Evolutionary conservation across 2,113 vertebrate species (phyloP), one percentile per base, ranked within the genome.

Genomic region (Megaleporinus macrocephalus): DNA sequence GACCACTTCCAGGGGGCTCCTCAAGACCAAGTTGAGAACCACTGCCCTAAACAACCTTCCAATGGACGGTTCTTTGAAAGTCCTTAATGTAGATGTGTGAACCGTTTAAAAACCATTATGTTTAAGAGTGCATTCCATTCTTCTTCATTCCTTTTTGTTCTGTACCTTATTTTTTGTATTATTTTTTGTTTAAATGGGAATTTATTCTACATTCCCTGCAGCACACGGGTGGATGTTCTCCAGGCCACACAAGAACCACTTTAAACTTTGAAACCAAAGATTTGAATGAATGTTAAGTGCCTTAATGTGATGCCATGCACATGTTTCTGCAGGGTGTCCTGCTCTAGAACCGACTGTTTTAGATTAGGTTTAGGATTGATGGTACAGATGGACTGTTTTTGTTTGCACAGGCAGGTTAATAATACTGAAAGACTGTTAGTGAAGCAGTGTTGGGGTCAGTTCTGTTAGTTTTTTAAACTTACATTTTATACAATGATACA

Each of bases 201-300:
- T 26, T 76, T 15, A 10, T 26, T 63, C 10, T 41, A 18, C 22
- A 27, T 79, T 70, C 65, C 6, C 0, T 36, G 27, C 18, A 30
- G 4, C 27, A 33, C 53, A 44, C 20, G 49, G 27, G 24, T 29
- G 41, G 24, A 77, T 33, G 44, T 63, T 26, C 16, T 18, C 27
- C n/a, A 41, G 26, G 51, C 63, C 66, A 47, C 33, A 13, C 53
- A 11, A 82, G 53, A 82, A 76, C 80, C 80, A 76, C 73, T 69
- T 59, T 76, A 61, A 27, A 73, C 20, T 7, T 80, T 73, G 16
- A 53, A 55, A 69, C 72, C 72, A 59, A 81, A 81, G 30, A 61
- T n/a, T 57, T 30, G 49, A 81, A 44, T 41, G 44, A 66, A 73
- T 44, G 36, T 47, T 59, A n/a, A 69, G 33, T 80, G 70, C 69